Base-by-base conservation (phyloP, 1,140 invertebrate species). In the Bombus sylvicola region DNA sequence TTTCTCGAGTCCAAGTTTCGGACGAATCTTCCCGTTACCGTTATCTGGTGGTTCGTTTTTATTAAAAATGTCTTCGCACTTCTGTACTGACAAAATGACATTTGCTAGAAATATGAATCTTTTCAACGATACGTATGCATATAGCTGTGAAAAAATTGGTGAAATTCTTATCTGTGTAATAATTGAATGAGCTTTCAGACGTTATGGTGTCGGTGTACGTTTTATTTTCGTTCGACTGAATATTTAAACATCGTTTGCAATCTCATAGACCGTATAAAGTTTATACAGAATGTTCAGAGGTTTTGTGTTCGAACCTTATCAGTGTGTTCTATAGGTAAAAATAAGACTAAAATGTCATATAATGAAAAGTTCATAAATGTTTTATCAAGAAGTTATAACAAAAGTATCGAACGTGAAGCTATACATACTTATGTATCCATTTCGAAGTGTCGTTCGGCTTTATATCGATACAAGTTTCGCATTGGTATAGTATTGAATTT, bases 1-100 rank as follows among this genome's bases (percentile, higher is more conserved):
- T 85, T 76, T 82, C 57, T 64, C 41, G 72, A 74, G 87, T 89
- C 78, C 73, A 87, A 86, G 83, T 79, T 87, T 77, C 81, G 81
- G 57, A 22, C 3, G 47, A 89, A 86, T 87, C 76, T 87, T 39
- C 47, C 62, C 68, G 39, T n/a, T 83, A 53, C 41, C 78, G 34
- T 18, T 83, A 53, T 53, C 22, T 15, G 59, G 53, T 57, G 64
- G 66, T 25, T 75, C 68, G 64, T 69, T 78, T 85, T 71, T 43
- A 53, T 5, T 3, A 15, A 34, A 47, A 66, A 66, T 47, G 8
- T 59, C 41, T 1, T 10, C 22, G 31, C 12, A 34, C 6, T 31
- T 34, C 15, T 43, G 18, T 39, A 12, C 39, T 22, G 25, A 13
- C 34, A 39, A 72, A n/a, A 22, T 34, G 18, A 22, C 47, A 22